A percentile compares a stretch with the other conserved stretches of the same genome.
phyloP scores from a whole-genome alignment of 2,888 invertebrate species.

The Drepanosiphum platanoidis region DNA sequence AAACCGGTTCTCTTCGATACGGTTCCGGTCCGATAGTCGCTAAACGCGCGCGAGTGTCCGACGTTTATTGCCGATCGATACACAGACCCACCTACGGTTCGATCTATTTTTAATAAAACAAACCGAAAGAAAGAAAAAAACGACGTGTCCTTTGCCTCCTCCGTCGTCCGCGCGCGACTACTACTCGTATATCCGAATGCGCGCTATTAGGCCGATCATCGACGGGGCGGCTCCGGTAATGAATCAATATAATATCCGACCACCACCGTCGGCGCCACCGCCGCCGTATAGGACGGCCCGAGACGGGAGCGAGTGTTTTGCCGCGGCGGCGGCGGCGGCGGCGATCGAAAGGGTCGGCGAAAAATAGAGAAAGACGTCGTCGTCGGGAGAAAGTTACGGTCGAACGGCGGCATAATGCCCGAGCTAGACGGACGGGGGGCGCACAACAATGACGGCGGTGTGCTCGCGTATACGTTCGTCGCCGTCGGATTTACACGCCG shows the following conservation, averaged over 20 bases:
- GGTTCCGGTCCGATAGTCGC: too few species aligned
- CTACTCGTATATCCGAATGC: slow-evolving; percentile 6
- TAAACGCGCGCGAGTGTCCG: too few species aligned
- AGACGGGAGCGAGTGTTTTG: too few species aligned
- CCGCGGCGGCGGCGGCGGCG: too few species aligned
- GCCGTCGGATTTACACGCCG: slow-evolving; percentile 6
- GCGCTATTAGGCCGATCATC: slow-evolving; percentile 27
- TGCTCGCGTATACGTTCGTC: neutral
- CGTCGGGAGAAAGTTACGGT: neutral
- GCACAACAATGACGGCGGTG: slow-evolving; percentile 24
- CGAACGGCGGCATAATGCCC: neutral
- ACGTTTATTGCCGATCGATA: too few species aligned
- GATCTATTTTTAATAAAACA: too few species aligned
- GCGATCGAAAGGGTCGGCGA: neutral
- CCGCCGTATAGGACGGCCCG: too few species aligned
- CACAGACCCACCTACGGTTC: too few species aligned
- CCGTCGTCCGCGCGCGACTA: too few species aligned
- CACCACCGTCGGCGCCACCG: neutral
- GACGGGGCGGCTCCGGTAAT: slow-evolving; percentile 17
- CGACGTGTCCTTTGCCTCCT: too few species aligned
- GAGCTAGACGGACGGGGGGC: neutral
- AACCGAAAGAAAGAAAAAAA: too few species aligned
- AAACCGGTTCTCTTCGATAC: too few species aligned
- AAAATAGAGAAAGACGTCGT: neutral
- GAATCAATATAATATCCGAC: slow-evolving; percentile 58